Evolutionary conservation across 2,888 invertebrate genomes (phyloP).

Genomic region (Drosophila demipolita): DNA sequence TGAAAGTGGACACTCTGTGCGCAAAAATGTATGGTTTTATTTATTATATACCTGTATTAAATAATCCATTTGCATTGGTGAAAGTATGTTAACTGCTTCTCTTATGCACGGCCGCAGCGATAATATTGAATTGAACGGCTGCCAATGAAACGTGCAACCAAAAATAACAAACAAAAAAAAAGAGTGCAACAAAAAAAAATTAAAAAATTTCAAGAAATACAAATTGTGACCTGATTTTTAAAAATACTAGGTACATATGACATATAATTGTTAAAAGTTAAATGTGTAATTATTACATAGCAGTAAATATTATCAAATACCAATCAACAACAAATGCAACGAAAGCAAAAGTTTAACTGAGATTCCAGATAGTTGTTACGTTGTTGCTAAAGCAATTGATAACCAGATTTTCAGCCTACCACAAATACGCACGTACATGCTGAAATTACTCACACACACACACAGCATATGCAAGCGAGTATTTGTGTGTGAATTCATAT

Average conservation of each 20-base stretch:
- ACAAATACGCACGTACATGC: background rate
- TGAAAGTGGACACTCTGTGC: constrained; percentile 43
- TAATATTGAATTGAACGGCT: constrained; percentile 49
- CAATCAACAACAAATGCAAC: background rate
- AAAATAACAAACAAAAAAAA: constrained; percentile 8
- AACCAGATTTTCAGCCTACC: constrained; percentile 43
- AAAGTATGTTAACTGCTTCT: constrained; percentile 75
- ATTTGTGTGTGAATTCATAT: constrained; percentile 19
- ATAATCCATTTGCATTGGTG: constrained; percentile 75
- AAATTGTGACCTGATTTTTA: constrained; percentile 28
- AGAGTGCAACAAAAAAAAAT: constrained; percentile 38
- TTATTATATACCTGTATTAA: constrained; percentile 54
- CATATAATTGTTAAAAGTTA: background rate
- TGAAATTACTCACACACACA: background rate
- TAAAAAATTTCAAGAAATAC: constrained; percentile 7
- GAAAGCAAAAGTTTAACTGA: constrained; percentile 15
- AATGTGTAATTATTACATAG: constrained; percentile 10
- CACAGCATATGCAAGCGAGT: background rate
- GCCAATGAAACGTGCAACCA: constrained; percentile 54
- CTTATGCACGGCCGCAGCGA: constrained; percentile 37
- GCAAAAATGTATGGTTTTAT: constrained; percentile 55
- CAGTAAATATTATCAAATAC: constrained; percentile 2
- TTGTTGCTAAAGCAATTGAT: constrained; percentile 41
- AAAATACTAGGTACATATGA: constrained; percentile 14
- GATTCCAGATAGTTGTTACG: constrained; percentile 19